Percentiles rank a stretch among this genome's conserved stretches.
phyloP scores from a whole-genome alignment of 2,888 invertebrate species.

The Suillia variegata region DNA sequence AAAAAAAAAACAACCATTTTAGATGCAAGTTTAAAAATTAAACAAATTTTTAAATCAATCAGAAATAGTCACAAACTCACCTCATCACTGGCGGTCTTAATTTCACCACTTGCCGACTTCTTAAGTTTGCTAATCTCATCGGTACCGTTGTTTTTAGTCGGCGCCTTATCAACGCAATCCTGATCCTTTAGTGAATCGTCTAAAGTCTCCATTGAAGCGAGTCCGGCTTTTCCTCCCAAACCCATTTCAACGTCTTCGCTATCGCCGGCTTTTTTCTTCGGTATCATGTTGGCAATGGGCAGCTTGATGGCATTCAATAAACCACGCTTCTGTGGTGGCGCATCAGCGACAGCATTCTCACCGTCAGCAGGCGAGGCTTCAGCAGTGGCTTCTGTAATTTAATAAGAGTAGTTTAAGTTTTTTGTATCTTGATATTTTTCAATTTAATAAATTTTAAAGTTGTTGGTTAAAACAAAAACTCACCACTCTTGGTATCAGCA shows the following conservation, averaged over 20 bases:
- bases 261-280: conserved; percentile 63
- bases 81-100: conserved; percentile 57
- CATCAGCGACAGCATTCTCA: conserved; percentile 32
- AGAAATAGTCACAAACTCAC: conserved; percentile 31
- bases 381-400: conserved; percentile 49
- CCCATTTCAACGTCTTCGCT: conserved; percentile 65
- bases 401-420: neutral
- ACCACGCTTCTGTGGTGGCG: conserved; percentile 61
- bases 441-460: neutral
- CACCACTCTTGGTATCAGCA: conserved; percentile 57
- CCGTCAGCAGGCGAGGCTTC: conserved; percentile 44
- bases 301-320: conserved; percentile 68
- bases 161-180: conserved; percentile 65
- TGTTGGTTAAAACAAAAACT: conserved; percentile 29
- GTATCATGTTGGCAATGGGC: conserved; percentile 69
- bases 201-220: conserved; percentile 82
- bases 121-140: conserved; percentile 78
- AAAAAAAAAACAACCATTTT: neutral
- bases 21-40: neutral
- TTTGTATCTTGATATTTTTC: neutral
- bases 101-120: conserved; percentile 46
- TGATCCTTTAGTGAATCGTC: conserved; percentile 73
- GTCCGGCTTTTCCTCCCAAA: conserved; percentile 69
- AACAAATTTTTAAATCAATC: neutral
- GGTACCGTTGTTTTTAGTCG: conserved; percentile 61